These are phyloP conservation scores for Lepidochitona cinerea DNA, from an alignment of 2,888 invertebrate species.

Conservation along the genomic window DNA sequence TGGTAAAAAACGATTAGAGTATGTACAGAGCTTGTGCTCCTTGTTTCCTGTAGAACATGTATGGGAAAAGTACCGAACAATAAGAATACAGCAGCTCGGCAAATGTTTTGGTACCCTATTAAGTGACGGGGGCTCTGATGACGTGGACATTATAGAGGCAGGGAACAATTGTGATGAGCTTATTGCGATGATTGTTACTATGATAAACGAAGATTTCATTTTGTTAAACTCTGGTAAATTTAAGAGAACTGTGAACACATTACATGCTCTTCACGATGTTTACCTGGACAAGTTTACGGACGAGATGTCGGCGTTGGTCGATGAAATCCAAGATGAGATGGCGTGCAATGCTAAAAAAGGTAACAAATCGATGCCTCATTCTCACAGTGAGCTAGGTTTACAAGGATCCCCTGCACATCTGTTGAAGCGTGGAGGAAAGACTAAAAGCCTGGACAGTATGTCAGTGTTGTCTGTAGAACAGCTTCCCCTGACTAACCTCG, in stretches of 20 bases:
- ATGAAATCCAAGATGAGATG: constrained; percentile 61
- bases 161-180: constrained; percentile 51
- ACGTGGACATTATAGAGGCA: constrained; percentile 46
- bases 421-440: constrained; percentile 15
- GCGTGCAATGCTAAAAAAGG: background rate
- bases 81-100: constrained; percentile 59
- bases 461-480: constrained; percentile 24
- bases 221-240: constrained; percentile 61
- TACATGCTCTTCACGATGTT: constrained; percentile 58
- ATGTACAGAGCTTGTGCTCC: constrained; percentile 59
- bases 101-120: constrained; percentile 47
- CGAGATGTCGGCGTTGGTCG: constrained; percentile 59
- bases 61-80: constrained; percentile 42
- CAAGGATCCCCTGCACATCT: constrained; percentile 6
- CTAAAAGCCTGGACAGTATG: constrained; percentile 48
- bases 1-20: constrained; percentile 48
- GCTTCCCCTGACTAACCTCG: constrained; percentile 1
- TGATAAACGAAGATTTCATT: constrained; percentile 66
- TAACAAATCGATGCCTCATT: constrained; percentile 35
- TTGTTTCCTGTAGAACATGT: constrained; percentile 59
- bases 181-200: constrained; percentile 50
- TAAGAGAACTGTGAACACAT: constrained; percentile 52
- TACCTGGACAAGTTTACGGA: constrained; percentile 65
- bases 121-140: constrained; percentile 42
- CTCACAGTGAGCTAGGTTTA: constrained; percentile 35